These are phyloP conservation scores for Pristionchus exspectatus DNA, from an alignment of 2,888 invertebrate genomes.

Conservation along the genomic window DNA sequence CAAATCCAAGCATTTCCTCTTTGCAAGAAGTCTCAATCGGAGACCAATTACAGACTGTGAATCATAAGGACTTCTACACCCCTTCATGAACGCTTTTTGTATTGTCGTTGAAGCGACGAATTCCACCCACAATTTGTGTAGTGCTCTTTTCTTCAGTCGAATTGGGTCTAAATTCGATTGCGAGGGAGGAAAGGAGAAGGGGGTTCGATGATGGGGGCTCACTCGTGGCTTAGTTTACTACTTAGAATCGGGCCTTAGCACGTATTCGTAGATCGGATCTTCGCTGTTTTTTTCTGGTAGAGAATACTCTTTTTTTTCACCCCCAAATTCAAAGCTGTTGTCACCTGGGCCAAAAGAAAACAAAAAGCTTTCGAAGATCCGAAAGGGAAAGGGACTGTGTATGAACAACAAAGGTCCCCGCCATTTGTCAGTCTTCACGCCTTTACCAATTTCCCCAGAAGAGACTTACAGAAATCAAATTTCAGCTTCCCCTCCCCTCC, in stretches of 20 bases:
- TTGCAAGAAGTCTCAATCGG: not conserved
- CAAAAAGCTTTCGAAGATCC: too few species aligned
- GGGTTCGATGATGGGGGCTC: not conserved
- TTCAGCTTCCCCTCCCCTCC: not conserved
- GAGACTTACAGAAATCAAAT: conserved; percentile 1
- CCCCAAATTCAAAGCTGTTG: too few species aligned
- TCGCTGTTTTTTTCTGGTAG: not conserved
- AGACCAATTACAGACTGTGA: not conserved
- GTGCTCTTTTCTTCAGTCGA: conserved; percentile 32
- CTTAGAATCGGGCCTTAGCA: not conserved
- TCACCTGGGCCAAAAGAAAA: too few species aligned
- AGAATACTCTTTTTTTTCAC: too few species aligned
- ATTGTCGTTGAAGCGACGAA: not conserved
- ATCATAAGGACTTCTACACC: not conserved
- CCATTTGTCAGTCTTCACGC: not conserved
- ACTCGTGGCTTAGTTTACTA: not conserved
- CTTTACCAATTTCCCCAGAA: not conserved
- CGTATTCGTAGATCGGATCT: not conserved
- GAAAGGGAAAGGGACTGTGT: not conserved
- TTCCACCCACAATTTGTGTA: not conserved
- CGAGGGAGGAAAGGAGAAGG: conserved; percentile 20
- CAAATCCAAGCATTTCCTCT: not conserved
- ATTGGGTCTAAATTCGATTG: conserved; percentile 37
- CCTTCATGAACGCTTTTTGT: not conserved
- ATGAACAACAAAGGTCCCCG: not conserved